Evolutionary conservation across 37 sponge, comb jelly and placozoan genomes (phyloP).

Genomic region (Spongilla lacustris): DNA sequence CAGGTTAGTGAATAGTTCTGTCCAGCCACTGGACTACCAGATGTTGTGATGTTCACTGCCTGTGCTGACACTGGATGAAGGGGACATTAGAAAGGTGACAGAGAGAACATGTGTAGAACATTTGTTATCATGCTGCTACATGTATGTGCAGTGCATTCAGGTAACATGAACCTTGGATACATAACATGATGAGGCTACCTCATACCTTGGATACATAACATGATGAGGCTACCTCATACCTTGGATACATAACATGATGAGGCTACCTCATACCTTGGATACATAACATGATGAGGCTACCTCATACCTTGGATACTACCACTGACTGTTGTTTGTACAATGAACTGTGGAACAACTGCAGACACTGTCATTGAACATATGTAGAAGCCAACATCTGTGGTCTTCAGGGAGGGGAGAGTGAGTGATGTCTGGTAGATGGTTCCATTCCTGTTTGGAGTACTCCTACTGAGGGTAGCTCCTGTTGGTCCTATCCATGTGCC

Average conservation of each 20-base stretch:
- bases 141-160: too few species aligned
- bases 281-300: neutral
- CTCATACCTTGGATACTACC: neutral
- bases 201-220: neutral
- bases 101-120: too few species aligned
- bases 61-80: neutral
- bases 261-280: too few species aligned
- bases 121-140: too few species aligned
- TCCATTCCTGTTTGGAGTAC: neutral
- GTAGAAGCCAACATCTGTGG: neutral
- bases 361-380: neutral
- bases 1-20: constrained; percentile 32
- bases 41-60: neutral
- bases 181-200: neutral
- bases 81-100: neutral
- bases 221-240: neutral
- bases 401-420: neutral
- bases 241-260: neutral
- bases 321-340: neutral
- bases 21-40: constrained; percentile 27
- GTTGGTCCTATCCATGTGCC: constrained; percentile 8
- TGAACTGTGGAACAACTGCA: neutral
- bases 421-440: neutral
- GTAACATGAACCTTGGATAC: too few species aligned
- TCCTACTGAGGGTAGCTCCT: neutral